phyloP scores from a whole-genome alignment of 2,113 vertebrate genomes.

The Pedetes capensis region DNA sequence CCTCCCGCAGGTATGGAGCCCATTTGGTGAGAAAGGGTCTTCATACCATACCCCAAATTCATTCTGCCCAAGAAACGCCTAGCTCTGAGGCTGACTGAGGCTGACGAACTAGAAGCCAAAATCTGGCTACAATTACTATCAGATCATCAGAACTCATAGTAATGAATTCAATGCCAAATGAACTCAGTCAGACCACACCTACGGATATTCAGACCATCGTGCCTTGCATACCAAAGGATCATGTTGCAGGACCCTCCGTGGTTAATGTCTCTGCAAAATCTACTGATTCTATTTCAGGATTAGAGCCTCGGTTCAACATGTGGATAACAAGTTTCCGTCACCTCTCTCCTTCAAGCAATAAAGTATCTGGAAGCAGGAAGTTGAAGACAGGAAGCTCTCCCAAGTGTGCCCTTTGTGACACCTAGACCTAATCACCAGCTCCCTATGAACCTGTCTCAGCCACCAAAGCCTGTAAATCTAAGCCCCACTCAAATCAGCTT shows the following conservation, averaged over 20 bases:
- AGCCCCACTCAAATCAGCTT: not conserved
- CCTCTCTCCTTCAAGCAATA: not conserved
- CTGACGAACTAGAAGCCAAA: not conserved
- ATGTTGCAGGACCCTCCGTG: not conserved
- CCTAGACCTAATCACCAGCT: not conserved
- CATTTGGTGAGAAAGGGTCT: not conserved
- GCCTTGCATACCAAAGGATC: not conserved
- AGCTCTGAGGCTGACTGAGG: not conserved
- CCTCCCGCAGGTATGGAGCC: not conserved
- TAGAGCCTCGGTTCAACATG: not conserved
- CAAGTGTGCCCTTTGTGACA: not conserved
- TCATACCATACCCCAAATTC: not conserved
- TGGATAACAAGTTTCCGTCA: not conserved
- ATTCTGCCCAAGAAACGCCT: not conserved
- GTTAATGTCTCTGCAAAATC: not conserved
- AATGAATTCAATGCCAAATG: not conserved
- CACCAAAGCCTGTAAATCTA: not conserved
- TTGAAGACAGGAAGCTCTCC: not conserved
- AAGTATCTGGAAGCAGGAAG: constrained; percentile 55
- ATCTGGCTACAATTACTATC: not conserved
- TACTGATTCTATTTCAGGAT: not conserved
- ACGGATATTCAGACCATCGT: not conserved
- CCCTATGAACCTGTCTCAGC: not conserved
- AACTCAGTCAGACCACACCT: not conserved
- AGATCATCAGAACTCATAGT: not conserved